Evolutionary conservation across 2,797 vertebrate species (phyloP), one percentile per base, ranked within the genome.

Genomic region (Sebastes dallii): DNA sequence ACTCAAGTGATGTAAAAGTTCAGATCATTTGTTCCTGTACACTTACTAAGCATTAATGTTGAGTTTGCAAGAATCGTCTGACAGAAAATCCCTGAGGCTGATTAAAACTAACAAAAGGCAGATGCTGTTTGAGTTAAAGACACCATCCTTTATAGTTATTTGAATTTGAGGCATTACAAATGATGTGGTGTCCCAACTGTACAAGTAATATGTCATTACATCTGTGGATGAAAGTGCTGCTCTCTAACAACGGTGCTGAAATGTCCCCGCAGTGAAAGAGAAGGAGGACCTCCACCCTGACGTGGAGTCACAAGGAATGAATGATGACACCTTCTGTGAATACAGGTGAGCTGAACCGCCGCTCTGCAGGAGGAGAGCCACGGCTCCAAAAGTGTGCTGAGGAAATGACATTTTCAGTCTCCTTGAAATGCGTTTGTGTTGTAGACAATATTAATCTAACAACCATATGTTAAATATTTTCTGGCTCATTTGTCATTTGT

Each of bases 271-370:
- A 99, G 98, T 99, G 88, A 99, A 99, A 94, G 98, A 97, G 91
- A 99, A 98, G 81, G 98, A 99, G 91, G 96, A 98, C 80, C 93
- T 96, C 74, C 96, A 96, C 72, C 93, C 96, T 70, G 97, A 99
- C 73, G 92, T 94, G 0, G 97, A 98, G 94, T 93, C 96, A 73
- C 96, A 96, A 73, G 95, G 91, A 77, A 94, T 95, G 90, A 97
- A 96, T 90, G 96, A 98, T 86, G 97, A 98, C 91, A 97, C 96
- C 77, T 96, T 96, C 89, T 96, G 96, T 70, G 97, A 98, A 95
- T 97, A 96, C 96, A 98, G 98, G 98, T 99, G 95, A 96, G 95
- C 24, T n/a, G 13, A 8, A 22, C 39, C 39, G 54, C 62, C 54
- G 27, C 69, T 52, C 62, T 65, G 74, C 80, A 75, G 58, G 54